phyloP scores from a whole-genome alignment of 2,113 vertebrate species.

The Paracanthobrama guichenoti region DNA sequence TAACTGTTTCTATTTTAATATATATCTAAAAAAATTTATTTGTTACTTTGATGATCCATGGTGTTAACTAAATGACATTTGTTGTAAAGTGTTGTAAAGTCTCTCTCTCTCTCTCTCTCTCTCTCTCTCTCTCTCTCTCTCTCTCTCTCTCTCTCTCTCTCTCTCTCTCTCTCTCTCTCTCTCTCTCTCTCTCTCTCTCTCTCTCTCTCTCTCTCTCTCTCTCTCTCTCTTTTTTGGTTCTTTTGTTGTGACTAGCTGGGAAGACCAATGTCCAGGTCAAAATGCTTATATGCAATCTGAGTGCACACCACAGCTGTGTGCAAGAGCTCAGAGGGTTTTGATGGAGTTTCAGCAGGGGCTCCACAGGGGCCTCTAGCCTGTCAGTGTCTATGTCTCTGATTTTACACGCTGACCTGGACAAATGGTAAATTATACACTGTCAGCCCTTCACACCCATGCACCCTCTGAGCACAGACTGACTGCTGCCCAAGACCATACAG shows the following conservation, averaged over 20 bases:
- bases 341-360: constrained; percentile 60
- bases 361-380: constrained; percentile 35
- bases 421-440: constrained; percentile 40
- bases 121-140: background rate
- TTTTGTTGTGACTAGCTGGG: constrained; percentile 13
- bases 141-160: background rate
- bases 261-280: background rate
- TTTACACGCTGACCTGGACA: constrained; percentile 24
- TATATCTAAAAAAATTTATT: too few relatives aligned
- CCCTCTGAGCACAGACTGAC: background rate
- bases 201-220: background rate
- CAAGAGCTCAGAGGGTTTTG: constrained; percentile 55
- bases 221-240: constrained; percentile 9
- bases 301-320: constrained; percentile 5
- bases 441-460: constrained; percentile 2
- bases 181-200: background rate
- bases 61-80: background rate
- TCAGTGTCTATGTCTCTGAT: constrained; percentile 32
- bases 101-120: background rate
- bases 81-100: background rate
- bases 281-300: constrained; percentile 26
- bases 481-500: background rate
- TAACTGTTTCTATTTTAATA: too few relatives aligned
- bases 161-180: background rate
- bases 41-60: too few relatives aligned